Evolutionary conservation across 2,113 vertebrate genomes (phyloP).

Genomic region (Datnioides undecimradiatus): DNA sequence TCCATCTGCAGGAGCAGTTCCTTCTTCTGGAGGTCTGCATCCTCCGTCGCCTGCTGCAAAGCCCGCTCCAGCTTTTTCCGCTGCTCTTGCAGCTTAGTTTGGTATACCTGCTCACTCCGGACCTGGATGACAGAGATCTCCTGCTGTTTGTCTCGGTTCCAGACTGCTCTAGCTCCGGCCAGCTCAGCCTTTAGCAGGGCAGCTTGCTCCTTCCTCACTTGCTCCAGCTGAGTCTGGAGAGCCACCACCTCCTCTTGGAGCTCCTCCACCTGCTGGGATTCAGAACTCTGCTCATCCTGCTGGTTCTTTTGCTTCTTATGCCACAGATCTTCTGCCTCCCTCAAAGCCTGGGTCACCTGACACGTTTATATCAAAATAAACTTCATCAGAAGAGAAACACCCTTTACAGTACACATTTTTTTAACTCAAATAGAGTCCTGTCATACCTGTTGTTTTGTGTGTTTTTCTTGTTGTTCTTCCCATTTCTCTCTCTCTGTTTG

Average conservation of each 20-base stretch:
- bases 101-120: conserved; percentile 87
- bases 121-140: conserved; percentile 87
- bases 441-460: conserved; percentile 83
- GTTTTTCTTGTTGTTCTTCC: conserved; percentile 83
- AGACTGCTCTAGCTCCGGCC: conserved; percentile 87
- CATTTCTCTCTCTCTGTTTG: conserved; percentile 87
- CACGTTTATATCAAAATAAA: not conserved
- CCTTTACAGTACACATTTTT: not conserved
- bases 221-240: conserved; percentile 86
- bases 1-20: conserved; percentile 87
- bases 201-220: conserved; percentile 84
- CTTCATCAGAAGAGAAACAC: not conserved
- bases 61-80: conserved; percentile 86
- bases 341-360: conserved; percentile 76
- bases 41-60: conserved; percentile 83
- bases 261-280: conserved; percentile 75
- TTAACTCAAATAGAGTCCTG: not conserved
- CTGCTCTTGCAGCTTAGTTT: conserved; percentile 87
- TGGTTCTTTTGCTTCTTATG: conserved; percentile 77
- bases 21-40: conserved; percentile 84
- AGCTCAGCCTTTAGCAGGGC: conserved; percentile 90
- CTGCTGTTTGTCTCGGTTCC: conserved; percentile 92
- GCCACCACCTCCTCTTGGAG: conserved; percentile 85
- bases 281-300: conserved; percentile 71
- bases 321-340: conserved; percentile 87